Evolutionary conservation across 1,140 invertebrate species (phyloP).

Genomic region (Apis florea): DNA sequence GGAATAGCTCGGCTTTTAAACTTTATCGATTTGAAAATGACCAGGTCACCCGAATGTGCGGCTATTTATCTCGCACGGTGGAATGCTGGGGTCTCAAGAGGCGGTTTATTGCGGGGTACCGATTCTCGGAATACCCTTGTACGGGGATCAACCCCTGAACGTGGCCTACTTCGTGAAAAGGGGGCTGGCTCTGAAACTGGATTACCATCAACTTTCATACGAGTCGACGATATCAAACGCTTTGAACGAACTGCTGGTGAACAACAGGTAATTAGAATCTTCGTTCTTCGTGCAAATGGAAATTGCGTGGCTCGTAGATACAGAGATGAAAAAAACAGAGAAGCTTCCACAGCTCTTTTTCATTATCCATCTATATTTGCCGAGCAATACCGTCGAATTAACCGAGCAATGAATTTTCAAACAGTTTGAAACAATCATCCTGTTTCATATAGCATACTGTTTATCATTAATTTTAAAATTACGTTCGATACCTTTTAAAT

Average conservation of each 20-base stretch:
- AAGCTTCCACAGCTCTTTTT: background rate
- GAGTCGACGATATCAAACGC: slow-evolving; percentile 33
- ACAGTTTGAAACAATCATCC: too few species aligned
- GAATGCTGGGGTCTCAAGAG: slow-evolving; percentile 79
- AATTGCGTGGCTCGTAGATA: slow-evolving; percentile 12
- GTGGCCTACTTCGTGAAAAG: slow-evolving; percentile 46
- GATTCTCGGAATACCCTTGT: slow-evolving; percentile 82
- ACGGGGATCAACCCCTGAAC: slow-evolving; percentile 82
- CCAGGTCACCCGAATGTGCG: slow-evolving; percentile 56
- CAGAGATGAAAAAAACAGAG: background rate
- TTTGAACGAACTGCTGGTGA: slow-evolving; percentile 36
- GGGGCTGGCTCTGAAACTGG: slow-evolving; percentile 53
- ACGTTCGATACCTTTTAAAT: too few species aligned
- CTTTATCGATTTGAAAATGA: slow-evolving; percentile 23
- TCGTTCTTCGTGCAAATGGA: slow-evolving; percentile 11
- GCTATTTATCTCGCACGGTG: slow-evolving; percentile 82
- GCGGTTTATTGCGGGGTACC: slow-evolving; percentile 77
- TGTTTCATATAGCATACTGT: too few species aligned
- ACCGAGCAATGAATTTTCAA: background rate
- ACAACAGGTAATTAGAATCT: slow-evolving; percentile 47
- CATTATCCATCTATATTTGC: background rate
- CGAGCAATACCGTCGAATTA: background rate
- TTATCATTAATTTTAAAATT: too few species aligned
- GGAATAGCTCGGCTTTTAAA: too few species aligned
- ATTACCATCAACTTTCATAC: slow-evolving; percentile 49